Base-by-base conservation (phyloP, 2,797 vertebrate genomes). In the Pelodytes ibericus region DNA sequence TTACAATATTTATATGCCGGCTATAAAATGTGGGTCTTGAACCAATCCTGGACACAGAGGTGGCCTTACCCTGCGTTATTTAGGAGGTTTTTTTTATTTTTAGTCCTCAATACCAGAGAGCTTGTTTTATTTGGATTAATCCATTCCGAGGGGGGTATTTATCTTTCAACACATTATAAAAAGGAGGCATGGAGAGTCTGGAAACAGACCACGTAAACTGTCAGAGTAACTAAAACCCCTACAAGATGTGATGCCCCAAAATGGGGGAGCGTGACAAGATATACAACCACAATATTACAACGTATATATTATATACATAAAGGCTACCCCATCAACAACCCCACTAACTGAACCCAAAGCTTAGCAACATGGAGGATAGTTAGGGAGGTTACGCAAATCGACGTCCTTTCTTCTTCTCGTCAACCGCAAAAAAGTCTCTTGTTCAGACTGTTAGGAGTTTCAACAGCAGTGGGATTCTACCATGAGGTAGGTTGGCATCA, bases 291-390 rank as follows among this genome's bases (percentile, higher is more conserved):
- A 78, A 62, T 73, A 73, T 67, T 60, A 78, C 76, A 68, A 78
- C 63, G 70, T 78, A 78, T 78, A 78, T 78, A 73, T 78, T 78
- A 78, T 78, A 78, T 78, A 78, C 70, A 78, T 71, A 77, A 60
- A 33, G 53, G 61, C 39, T 59, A 41, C 69, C 63, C 27, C 16
- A 26, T 57, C 2, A 16, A 30, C 33, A 47, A 62, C 27, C 1
- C 30, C 59, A 26, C 16, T 22, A 24, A 75, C 57, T 49, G 29
- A 24, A 31, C 56, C 39, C 16, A 16, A 20, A 49, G 24, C 49
- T 24, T 24, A 53, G 49, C 6, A 2, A 53, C 49, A 53, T 22
- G n/a, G n/a, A 24, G 49, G 49, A 7, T 20, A 20, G 7, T 22
- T 53, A 53, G n/a, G n/a, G 49, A 1, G n/a, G 44, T 3, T n/a